Percentiles rank a stretch among this genome's conserved stretches.
Conservation (phyloP, 2,113 vertebrate species). For the Hippopotamus amphibius region DNA sequence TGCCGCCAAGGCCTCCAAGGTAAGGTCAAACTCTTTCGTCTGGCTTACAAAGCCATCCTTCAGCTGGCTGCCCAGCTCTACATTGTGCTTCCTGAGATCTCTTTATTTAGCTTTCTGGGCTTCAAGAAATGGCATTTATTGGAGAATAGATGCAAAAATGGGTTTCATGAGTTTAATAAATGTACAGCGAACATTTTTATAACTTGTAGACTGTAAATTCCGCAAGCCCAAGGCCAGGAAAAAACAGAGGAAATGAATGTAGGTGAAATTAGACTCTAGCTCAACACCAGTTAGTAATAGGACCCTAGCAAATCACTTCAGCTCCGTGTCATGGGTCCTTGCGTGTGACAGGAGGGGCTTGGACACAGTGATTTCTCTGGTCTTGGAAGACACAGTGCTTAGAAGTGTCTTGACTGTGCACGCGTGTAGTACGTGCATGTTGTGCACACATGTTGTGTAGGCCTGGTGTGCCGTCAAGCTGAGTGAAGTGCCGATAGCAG, state of each 20-base stretch:
- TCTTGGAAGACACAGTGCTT: not conserved
- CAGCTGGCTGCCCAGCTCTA: not conserved
- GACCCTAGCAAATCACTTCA: no score
- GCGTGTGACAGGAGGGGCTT: fast-evolving
- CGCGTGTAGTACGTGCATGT: fast-evolving
- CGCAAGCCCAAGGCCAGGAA: not conserved
- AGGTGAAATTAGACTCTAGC: not conserved
- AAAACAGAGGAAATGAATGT: not conserved
- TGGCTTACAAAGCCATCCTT: not conserved
- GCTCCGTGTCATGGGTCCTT: no score
- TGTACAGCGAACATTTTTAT: not conserved
- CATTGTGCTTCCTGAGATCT: no score
- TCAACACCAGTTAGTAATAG: not conserved
- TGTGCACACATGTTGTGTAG: no score
- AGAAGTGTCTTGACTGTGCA: no score
- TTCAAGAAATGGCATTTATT: not conserved
- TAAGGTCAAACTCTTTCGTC: not conserved
- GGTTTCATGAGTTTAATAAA: not conserved
- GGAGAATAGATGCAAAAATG: not conserved
- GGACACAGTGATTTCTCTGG: not conserved
- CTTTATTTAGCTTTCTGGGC: not conserved
- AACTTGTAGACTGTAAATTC: not conserved
- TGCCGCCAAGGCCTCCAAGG: no score
- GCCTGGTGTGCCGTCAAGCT: not conserved
- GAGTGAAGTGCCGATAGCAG: not conserved